A percentile compares a stretch with the other conserved stretches of the same genome.
Evolutionary conservation across 2,888 invertebrate genomes (phyloP).

Genomic region (Diloba caeruleocephala): DNA sequence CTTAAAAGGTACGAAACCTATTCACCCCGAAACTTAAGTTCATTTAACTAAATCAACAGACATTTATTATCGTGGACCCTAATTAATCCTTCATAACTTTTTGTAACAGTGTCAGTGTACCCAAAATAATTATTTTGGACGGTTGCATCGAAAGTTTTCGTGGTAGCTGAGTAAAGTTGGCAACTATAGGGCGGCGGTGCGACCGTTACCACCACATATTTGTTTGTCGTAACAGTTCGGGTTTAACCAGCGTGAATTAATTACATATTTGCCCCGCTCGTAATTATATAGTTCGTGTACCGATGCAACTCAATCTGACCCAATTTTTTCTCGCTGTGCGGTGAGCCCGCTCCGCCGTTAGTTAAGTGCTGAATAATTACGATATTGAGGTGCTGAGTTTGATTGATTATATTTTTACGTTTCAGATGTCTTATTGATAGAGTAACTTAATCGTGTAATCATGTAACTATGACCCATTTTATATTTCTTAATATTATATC

Average conservation of each 20-base stretch:
- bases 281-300: conserved; percentile 73
- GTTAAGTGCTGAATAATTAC: conserved; percentile 63
- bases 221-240: conserved; percentile 56
- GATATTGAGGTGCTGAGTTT: conserved; percentile 30
- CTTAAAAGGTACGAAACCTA: conserved; percentile 50
- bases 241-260: conserved; percentile 75
- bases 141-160: conserved; percentile 59
- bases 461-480: too few species aligned
- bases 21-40: conserved; percentile 49
- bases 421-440: too few species aligned
- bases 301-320: conserved; percentile 73
- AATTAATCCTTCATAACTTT: conserved; percentile 62
- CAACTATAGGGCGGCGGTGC: conserved; percentile 37
- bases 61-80: conserved; percentile 54
- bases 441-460: too few species aligned
- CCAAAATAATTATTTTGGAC: conserved; percentile 63
- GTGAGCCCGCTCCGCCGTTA: conserved; percentile 48
- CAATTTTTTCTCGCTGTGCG: conserved; percentile 65
- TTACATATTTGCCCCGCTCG: conserved; percentile 72
- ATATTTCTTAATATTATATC: too few species aligned
- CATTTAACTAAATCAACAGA: conserved; percentile 58
- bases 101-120: conserved; percentile 48
- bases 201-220: conserved; percentile 57
- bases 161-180: conserved; percentile 54
- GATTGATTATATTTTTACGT: conserved; percentile 30